A percentile compares a stretch with the other conserved stretches of the same genome.
Evolutionary conservation across 2,797 vertebrate species (phyloP).

Genomic region (Hippocampus kuda): DNA sequence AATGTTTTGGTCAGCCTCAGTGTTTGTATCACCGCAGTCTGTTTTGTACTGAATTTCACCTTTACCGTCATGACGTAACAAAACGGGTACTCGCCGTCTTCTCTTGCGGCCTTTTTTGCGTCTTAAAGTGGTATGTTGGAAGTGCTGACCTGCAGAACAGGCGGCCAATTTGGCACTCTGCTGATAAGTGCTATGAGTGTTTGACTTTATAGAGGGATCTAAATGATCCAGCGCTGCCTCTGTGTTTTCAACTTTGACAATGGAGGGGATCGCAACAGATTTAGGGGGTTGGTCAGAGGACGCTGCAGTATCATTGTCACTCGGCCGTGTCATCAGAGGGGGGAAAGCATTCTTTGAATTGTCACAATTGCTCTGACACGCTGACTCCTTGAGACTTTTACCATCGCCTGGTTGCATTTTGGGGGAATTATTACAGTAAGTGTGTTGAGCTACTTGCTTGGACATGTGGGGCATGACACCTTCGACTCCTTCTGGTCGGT

Average conservation of each 20-base stretch:
- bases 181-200: conserved; percentile 1
- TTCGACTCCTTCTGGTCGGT: conserved; percentile 10
- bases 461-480: conserved; percentile 2
- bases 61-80: conserved; percentile 4
- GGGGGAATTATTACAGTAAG: not conserved
- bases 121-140: conserved; percentile 16
- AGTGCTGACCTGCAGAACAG: conserved; percentile 13
- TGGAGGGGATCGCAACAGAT: not conserved
- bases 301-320: not conserved
- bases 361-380: conserved; percentile 1
- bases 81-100: conserved; percentile 27
- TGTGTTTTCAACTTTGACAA: conserved; percentile 41
- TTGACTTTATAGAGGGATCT: conserved; percentile 17
- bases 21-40: conserved; percentile 2
- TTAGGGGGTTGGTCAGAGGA: conserved; percentile 15
- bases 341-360: conserved; percentile 1
- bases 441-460: conserved; percentile 11
- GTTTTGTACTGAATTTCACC: conserved; percentile 9
- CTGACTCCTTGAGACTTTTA: conserved; percentile 1
- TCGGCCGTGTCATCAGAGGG: conserved; percentile 6
- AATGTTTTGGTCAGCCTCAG: conserved; percentile 13
- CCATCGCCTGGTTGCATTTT: conserved; percentile 8
- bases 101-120: conserved; percentile 47
- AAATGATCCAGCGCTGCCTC: conserved; percentile 30
- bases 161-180: conserved; percentile 1